These are phyloP conservation scores for Leucophenga varia DNA, from an alignment of 1,140 invertebrate genomes.

Conservation along the genomic window DNA sequence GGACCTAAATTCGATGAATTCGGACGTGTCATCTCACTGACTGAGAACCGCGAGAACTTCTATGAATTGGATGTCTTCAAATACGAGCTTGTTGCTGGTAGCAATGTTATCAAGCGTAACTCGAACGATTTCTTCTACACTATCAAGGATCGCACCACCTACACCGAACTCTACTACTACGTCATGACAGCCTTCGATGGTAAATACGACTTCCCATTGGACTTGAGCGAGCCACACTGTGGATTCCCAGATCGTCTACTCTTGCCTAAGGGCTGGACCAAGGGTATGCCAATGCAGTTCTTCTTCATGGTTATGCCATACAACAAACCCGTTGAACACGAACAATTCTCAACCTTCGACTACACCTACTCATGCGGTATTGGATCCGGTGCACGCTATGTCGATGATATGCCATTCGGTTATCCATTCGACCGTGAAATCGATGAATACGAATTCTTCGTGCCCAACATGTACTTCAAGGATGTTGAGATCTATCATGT, in stretches of 20 bases:
- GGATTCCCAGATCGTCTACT: conserved; percentile 57
- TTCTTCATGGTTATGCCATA: conserved; percentile 59
- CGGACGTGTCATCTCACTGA: conserved; percentile 58
- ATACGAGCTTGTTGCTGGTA: conserved; percentile 57
- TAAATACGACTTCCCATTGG: conserved; percentile 40
- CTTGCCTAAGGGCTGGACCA: conserved; percentile 60
- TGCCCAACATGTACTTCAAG: conserved; percentile 55
- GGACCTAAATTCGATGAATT: conserved; percentile 57
- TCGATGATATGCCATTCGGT: conserved; percentile 46
- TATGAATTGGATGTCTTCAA: conserved; percentile 59
- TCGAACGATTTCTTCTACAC: conserved; percentile 56
- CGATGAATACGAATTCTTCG: conserved; percentile 54
- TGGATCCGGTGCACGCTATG: conserved; percentile 38
- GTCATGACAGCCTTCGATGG: conserved; percentile 54
- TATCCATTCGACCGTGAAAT: conserved; percentile 58
- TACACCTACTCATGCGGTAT: conserved; percentile 41
- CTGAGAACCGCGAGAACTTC: conserved; percentile 60
- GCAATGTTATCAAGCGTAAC: conserved; percentile 56
- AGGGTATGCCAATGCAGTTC: conserved; percentile 61
- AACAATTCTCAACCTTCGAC: conserved; percentile 43
- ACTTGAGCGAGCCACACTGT: conserved; percentile 43
- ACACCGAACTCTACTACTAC: conserved; percentile 55
- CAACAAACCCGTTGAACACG: conserved; percentile 30
- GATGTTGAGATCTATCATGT: conserved; percentile 44
- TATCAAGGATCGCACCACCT: conserved; percentile 55